Evolutionary conservation across 2,797 vertebrate species (phyloP), one percentile per base, ranked within the genome.

Genomic region (Alca torda): DNA sequence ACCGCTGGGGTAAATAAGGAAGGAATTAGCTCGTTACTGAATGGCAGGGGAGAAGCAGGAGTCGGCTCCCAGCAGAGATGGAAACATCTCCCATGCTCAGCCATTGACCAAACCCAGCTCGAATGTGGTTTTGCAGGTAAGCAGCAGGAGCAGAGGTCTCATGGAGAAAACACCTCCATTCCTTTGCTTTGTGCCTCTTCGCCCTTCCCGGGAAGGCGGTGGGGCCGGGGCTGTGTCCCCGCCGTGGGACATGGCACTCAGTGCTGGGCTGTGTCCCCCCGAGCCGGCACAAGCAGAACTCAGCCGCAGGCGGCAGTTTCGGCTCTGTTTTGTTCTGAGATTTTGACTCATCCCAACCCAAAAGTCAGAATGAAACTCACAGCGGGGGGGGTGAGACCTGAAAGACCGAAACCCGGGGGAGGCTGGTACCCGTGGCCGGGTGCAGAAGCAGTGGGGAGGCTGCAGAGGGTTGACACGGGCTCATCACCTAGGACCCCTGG

Each of bases 231-330:
- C 70, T 33, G 25, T 9, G 33, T 41, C 43, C 57, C 18, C 4
- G 0, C 16, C 4, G 0, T 4, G 70, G 87, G 37, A 53, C n/a
- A 1, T 1, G 20, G 13, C 26, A 5, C 74, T 18, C 1, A 1
- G 39, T n/a, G 41, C 70, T 18, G 43, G 30, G 48, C 65, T 31
- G 24, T 4, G 28, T n/a, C 43, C 46, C 41, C 13, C 16, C 1
- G 0, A 25, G 21, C 65, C 56, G 67, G 35, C 78, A 41, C 25
- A 2, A 23, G 53, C 30, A 8, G 67, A 82, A 39, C 19, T 11
- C 23, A 18, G 37, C 15, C 4, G 6, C n/a, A 41, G 72, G 37
- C 77, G 31, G 73, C 56, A 23, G 74, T 35, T 87, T 64, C 6
- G 0, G 16, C 63, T 69, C 1, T 7, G 13, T 24, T 84, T 76